Conservation (phyloP, 2,113 vertebrate genomes). For the Myiopsitta monachus region DNA sequence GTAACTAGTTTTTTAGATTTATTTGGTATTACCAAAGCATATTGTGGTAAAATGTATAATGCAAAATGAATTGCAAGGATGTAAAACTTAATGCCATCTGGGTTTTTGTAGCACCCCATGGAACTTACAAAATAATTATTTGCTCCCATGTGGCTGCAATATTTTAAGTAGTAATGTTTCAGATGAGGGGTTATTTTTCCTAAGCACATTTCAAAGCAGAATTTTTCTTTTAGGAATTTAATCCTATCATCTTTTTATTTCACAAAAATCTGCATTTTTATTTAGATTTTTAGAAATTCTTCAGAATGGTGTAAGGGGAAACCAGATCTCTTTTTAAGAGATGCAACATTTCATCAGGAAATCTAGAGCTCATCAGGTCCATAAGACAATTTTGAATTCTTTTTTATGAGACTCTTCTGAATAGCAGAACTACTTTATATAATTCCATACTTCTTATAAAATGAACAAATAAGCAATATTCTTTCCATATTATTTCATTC, state of each 20-base stretch:
- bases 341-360: not conserved
- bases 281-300: not conserved
- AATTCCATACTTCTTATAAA: not conserved
- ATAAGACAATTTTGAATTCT: not conserved
- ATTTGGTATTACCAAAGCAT: conserved; percentile 1
- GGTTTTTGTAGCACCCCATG: not conserved
- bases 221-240: not conserved
- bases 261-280: not conserved
- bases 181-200: not conserved
- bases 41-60: not conserved
- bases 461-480: conserved; percentile 26
- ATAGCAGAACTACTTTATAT: not conserved
- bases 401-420: not conserved
- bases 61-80: not conserved
- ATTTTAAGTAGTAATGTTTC: not conserved
- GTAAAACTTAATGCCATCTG: conserved; percentile 5
- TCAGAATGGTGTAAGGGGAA: not conserved
- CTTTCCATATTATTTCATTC: conserved; percentile 5
- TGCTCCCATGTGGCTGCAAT: not conserved
- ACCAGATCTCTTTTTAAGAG: not conserved
- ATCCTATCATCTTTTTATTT: not conserved
- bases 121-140: not conserved
- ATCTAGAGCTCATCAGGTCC: not conserved
- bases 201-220: not conserved
- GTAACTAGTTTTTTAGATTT: not conserved